Conservation (phyloP, 2,888 invertebrate species). For the Pterobdella sp. region DNA sequence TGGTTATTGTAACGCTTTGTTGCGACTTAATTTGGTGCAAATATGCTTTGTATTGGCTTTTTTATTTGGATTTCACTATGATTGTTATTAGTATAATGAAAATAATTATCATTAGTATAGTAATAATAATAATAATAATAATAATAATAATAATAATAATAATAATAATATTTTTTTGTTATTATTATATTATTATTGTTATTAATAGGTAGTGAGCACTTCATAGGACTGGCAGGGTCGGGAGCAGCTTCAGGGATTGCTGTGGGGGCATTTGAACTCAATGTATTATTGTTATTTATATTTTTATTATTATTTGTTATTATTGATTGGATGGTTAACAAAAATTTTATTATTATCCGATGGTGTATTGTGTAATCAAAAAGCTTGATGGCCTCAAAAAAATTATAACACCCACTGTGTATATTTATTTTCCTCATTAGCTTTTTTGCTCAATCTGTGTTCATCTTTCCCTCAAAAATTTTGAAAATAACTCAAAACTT, state of each 20-base stretch:
- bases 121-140: neutral
- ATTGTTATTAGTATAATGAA: neutral
- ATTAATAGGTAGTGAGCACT: constrained; percentile 42
- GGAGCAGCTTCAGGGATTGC: constrained; percentile 42
- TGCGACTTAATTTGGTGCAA: too few relatives aligned
- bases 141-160: neutral
- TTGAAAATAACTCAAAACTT: too few relatives aligned
- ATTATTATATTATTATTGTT: too few relatives aligned
- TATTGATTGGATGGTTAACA: too few relatives aligned
- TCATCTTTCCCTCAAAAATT: too few relatives aligned
- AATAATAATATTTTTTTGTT: neutral
- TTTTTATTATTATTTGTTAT: neutral
- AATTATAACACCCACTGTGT: too few relatives aligned
- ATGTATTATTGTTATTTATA: constrained; percentile 34
- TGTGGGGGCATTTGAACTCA: constrained; percentile 40
- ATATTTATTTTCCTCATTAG: too few relatives aligned
- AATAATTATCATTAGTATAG: neutral
- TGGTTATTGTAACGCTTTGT: too few relatives aligned
- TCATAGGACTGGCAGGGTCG: constrained; percentile 44
- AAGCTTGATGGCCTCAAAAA: too few relatives aligned
- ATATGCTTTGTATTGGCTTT: neutral
- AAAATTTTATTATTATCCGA: too few relatives aligned
- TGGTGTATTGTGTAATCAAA: too few relatives aligned
- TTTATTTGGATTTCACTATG: neutral
- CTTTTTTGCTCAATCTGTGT: too few relatives aligned